A percentile compares a stretch with the other conserved stretches of the same genome.
Evolutionary conservation across 1,140 invertebrate species (phyloP).

Genomic region (Papilio machaon): DNA sequence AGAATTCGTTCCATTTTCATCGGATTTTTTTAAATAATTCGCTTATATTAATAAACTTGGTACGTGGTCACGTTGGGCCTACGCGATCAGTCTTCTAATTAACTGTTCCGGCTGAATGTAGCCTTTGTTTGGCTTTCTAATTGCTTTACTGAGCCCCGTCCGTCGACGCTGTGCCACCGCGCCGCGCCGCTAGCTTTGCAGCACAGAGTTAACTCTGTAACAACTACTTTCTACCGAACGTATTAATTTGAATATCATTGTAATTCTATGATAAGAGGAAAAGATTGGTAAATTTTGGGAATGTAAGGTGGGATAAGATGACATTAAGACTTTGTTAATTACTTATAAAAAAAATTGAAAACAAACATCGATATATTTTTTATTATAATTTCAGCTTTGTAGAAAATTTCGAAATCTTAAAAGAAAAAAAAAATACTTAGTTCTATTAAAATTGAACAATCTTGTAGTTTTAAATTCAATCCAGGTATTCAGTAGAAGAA

Average conservation of each 20-base stretch:
- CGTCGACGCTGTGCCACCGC: too few relatives aligned
- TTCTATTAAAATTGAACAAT: background rate
- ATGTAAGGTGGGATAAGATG: too few relatives aligned
- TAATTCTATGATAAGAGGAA: background rate
- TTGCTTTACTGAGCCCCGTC: slow-evolving; percentile 39
- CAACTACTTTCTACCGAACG: background rate
- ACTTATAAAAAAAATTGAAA: too few relatives aligned
- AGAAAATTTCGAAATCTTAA: background rate
- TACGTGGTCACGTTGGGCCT: slow-evolving; percentile 1
- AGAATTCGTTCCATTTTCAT: too few relatives aligned
- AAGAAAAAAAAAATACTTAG: background rate
- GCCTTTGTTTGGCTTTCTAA: slow-evolving; percentile 41
- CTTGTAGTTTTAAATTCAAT: background rate
- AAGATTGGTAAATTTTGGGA: too few relatives aligned
- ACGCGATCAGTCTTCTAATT: slow-evolving; percentile 39
- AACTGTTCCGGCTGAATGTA: slow-evolving; percentile 37
- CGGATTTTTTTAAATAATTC: too few relatives aligned
- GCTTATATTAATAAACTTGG: too few relatives aligned
- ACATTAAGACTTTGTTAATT: too few relatives aligned
- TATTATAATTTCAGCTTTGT: too few relatives aligned
- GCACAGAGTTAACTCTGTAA: background rate
- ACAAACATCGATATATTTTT: too few relatives aligned
- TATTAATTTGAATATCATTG: background rate
- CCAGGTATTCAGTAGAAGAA: background rate
- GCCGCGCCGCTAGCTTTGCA: background rate